phyloP scores from a whole-genome alignment of 2,113 vertebrate genomes.

The Sminthopsis crassicaudata region DNA sequence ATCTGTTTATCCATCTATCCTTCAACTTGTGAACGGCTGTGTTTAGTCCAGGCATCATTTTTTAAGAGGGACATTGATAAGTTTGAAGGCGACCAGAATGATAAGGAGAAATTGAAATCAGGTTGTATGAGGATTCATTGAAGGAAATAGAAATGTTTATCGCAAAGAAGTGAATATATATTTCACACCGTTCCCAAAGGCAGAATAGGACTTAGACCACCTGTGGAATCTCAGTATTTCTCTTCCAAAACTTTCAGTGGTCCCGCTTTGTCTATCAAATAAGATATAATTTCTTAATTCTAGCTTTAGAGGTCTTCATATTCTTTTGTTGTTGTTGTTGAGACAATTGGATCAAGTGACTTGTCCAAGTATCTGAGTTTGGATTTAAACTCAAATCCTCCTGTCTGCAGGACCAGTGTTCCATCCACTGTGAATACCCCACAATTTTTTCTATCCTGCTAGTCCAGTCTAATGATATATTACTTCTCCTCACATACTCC shows the following conservation, averaged over 20 bases:
- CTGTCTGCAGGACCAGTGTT: too few species aligned
- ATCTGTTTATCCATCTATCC: slow-evolving; percentile 13
- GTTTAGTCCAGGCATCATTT: not conserved
- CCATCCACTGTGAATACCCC: not conserved
- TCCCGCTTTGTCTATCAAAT: not conserved
- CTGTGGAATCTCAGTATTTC: not conserved
- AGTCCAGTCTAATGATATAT: not conserved
- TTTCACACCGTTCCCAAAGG: not conserved
- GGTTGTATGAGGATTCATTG: not conserved
- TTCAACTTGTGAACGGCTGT: not conserved
- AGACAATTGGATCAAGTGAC: not conserved
- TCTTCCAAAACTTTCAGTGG: not conserved
- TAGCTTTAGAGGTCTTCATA: not conserved
- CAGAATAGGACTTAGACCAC: not conserved
- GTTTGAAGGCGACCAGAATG: not conserved
- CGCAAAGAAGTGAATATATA: not conserved
- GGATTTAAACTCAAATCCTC: not conserved
- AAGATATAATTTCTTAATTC: not conserved
- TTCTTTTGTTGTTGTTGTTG: not conserved
- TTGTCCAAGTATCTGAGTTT: not conserved
- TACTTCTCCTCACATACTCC: not conserved
- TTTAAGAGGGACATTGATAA: not conserved
- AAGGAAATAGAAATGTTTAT: not conserved
- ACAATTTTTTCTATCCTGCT: not conserved
- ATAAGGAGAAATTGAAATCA: not conserved